A percentile compares a stretch with the other conserved stretches of the same genome.
phyloP scores from a whole-genome alignment of 2,113 vertebrate genomes.

The Nerophis lumbriciformis region DNA sequence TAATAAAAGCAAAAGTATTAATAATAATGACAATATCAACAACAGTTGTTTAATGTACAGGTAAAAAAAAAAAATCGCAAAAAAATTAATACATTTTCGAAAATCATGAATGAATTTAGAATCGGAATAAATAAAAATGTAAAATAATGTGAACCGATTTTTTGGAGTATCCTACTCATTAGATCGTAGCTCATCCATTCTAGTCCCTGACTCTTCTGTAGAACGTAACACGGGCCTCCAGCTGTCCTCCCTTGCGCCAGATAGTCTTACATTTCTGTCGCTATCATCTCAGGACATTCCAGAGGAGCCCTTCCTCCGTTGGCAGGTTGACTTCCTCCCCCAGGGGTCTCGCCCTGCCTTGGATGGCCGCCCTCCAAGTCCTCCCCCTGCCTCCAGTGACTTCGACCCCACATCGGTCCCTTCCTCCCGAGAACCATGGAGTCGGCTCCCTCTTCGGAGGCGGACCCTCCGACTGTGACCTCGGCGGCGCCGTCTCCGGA shows the following conservation, averaged over 20 bases:
- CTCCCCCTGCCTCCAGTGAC: conserved; percentile 15
- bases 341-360: conserved; percentile 23
- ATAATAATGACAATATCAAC: too few species aligned
- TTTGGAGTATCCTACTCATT: too few species aligned
- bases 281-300: conserved; percentile 31
- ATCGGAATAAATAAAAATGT: too few species aligned
- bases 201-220: background rate
- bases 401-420: conserved; percentile 1
- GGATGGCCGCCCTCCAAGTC: conserved; percentile 21
- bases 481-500: conserved; percentile 14
- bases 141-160: too few species aligned
- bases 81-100: too few species aligned
- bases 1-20: too few species aligned
- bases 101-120: too few species aligned
- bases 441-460: conserved; percentile 2
- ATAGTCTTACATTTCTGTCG: conserved; percentile 4
- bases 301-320: conserved; percentile 31
- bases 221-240: background rate
- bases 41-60: too few species aligned
- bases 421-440: conserved; percentile 1
- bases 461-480: background rate
- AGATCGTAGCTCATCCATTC: too few species aligned
- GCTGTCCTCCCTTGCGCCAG: background rate
- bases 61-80: too few species aligned
- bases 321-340: conserved; percentile 15